phyloP scores from a whole-genome alignment of 2,888 invertebrate genomes.

The Ophioninae sp. region DNA sequence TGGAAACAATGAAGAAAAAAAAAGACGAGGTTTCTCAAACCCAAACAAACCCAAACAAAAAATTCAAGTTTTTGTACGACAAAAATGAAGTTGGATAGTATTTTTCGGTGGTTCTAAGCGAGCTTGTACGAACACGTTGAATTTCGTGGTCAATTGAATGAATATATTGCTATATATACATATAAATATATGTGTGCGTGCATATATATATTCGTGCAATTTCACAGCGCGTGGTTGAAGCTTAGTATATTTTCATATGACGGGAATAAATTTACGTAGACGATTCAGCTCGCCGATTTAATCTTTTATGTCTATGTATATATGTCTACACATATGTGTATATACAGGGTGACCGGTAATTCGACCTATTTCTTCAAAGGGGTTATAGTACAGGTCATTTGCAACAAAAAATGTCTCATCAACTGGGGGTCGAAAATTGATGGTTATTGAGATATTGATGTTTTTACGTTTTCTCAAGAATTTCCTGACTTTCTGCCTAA shows the following conservation, averaged over 20 bases:
- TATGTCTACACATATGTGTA: neutral
- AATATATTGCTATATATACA: neutral
- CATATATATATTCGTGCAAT: constrained; percentile 44
- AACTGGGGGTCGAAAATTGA: too few relatives aligned
- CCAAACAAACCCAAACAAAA: constrained; percentile 7
- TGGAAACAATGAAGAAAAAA: neutral
- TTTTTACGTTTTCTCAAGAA: too few relatives aligned
- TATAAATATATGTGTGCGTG: neutral
- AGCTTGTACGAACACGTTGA: neutral
- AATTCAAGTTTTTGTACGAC: neutral
- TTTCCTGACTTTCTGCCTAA: too few relatives aligned
- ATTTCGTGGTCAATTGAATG: constrained; percentile 2
- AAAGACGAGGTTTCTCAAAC: neutral
- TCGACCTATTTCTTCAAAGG: too few relatives aligned
- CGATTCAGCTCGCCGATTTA: constrained; percentile 41
- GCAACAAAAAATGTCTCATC: too few relatives aligned
- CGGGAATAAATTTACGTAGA: constrained; percentile 53
- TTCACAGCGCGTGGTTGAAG: constrained; percentile 57
- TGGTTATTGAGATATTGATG: too few relatives aligned
- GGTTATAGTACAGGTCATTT: too few relatives aligned
- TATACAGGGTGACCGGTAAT: too few relatives aligned
- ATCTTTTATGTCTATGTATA: constrained; percentile 15
- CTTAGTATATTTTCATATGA: constrained; percentile 66
- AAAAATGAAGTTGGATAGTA: constrained; percentile 5
- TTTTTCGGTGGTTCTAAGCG: constrained; percentile 7